phyloP scores from a whole-genome alignment of 2,113 vertebrate species.

The Passer montanus region DNA sequence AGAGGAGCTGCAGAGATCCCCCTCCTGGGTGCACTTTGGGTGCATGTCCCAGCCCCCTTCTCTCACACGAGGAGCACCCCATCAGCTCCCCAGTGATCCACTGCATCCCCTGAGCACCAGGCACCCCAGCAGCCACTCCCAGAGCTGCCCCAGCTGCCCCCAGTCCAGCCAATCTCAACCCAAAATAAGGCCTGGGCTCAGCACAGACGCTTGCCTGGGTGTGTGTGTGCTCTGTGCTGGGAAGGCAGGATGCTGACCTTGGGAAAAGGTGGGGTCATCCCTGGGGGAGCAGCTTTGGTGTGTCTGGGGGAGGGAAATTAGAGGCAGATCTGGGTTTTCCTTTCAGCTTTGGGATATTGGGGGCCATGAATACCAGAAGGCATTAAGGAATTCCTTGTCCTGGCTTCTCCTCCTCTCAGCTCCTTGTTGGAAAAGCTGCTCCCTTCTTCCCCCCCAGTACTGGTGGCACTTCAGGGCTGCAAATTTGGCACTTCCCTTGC shows the following conservation, averaged over 20 bases:
- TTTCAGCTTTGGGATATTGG: not conserved
- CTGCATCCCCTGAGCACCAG: not conserved
- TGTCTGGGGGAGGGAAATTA: not conserved
- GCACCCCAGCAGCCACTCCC: not conserved
- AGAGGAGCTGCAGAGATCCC: not conserved
- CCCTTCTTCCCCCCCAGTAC: accelerated
- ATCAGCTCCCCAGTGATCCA: not conserved
- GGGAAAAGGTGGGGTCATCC: not conserved
- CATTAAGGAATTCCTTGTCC: not conserved
- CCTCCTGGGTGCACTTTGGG: not conserved
- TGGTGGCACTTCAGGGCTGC: not conserved
- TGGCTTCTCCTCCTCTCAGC: not conserved
- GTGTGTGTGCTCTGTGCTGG: not conserved
- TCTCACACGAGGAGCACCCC: not conserved
- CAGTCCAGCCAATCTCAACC: not conserved
- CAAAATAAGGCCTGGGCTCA: not conserved
- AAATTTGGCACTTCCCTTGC: not conserved
- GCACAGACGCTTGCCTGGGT: accelerated
- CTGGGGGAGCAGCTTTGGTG: not conserved
- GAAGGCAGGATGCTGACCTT: not conserved
- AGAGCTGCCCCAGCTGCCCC: not conserved
- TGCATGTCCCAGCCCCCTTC: not conserved
- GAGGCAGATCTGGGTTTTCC: not conserved
- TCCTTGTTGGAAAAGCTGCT: not conserved
- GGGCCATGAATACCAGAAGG: not conserved